phyloP scores from a whole-genome alignment of 23 tunicate species.

The Diplosoma virens region DNA sequence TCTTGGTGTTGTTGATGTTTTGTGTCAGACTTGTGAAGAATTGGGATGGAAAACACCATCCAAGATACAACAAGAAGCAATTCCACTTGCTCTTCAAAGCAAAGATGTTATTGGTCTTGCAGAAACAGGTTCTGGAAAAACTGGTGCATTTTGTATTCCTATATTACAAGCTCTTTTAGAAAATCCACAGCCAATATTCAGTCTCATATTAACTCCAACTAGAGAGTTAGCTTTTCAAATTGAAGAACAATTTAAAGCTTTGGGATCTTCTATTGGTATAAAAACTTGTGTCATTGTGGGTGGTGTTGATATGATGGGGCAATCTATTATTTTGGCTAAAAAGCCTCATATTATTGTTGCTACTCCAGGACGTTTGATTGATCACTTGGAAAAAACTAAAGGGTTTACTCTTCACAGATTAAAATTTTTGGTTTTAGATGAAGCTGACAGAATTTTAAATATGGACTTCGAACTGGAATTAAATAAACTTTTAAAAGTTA shows the following conservation, averaged over 20 bases:
- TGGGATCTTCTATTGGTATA: constrained; percentile 84
- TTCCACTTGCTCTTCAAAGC: constrained; percentile 88
- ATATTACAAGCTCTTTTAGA: constrained; percentile 78
- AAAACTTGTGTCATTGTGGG: constrained; percentile 84
- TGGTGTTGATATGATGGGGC: constrained; percentile 88
- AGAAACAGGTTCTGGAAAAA: constrained; percentile 98
- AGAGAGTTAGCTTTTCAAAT: constrained; percentile 95
- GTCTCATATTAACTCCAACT: constrained; percentile 86
- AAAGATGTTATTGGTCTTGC: constrained; percentile 97
- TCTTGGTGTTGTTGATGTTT: constrained; percentile 77
- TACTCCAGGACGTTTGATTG: constrained; percentile 92
- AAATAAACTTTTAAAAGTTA: constrained; percentile 67
- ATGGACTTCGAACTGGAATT: constrained; percentile 94
- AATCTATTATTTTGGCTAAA: constrained; percentile 70
- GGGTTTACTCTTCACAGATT: constrained; percentile 79
- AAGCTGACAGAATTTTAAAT: constrained; percentile 90
- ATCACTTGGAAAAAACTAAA: constrained; percentile 91
- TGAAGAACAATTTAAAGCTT: constrained; percentile 92
- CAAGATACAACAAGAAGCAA: constrained; percentile 93
- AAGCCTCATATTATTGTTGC: constrained; percentile 94
- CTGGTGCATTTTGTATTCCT: constrained; percentile 94
- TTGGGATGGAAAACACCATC: constrained; percentile 90
- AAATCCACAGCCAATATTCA: constrained; percentile 72
- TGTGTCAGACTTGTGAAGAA: constrained; percentile 60
- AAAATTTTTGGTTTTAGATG: constrained; percentile 81